phyloP scores from a whole-genome alignment of 2,888 invertebrate species.

The Prosapia bicincta region DNA sequence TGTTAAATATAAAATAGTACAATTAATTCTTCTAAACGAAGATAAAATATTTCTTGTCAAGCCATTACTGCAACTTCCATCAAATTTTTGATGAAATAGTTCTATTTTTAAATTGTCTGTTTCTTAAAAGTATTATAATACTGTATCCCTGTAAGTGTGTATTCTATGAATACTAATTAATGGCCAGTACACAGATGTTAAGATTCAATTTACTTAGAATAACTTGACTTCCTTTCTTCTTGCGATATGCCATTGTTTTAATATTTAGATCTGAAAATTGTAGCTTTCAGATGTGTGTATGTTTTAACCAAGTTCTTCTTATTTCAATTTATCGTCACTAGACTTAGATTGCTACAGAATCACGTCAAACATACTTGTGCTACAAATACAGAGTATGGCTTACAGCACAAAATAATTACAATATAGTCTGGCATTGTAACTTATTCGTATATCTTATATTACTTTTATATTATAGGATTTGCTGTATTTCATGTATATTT shows the following conservation, averaged over 20 bases:
- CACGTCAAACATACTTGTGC: conserved; percentile 34
- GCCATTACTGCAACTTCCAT: neutral
- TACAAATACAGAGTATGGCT: conserved; percentile 35
- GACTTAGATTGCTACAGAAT: neutral
- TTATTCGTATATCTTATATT: conserved; percentile 27
- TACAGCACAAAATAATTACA: conserved; percentile 31
- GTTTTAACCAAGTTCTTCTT: neutral
- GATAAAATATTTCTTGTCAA: neutral
- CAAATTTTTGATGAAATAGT: neutral
- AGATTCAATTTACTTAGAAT: neutral
- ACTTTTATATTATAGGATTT: conserved; percentile 27
- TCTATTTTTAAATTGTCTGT: neutral
- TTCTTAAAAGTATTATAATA: neutral
- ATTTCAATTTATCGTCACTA: neutral
- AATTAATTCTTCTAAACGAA: neutral
- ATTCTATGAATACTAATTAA: neutral
- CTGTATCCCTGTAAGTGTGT: neutral
- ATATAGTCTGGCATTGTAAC: conserved; percentile 28
- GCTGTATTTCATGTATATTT: conserved; percentile 30
- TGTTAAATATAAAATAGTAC: neutral
- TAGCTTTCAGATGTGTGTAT: neutral
- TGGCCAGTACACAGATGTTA: neutral
- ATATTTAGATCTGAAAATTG: neutral
- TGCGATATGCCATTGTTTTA: neutral
- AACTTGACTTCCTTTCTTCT: neutral